phyloP scores from a whole-genome alignment of 2,888 invertebrate species.

The Halictus quadricinctus region DNA sequence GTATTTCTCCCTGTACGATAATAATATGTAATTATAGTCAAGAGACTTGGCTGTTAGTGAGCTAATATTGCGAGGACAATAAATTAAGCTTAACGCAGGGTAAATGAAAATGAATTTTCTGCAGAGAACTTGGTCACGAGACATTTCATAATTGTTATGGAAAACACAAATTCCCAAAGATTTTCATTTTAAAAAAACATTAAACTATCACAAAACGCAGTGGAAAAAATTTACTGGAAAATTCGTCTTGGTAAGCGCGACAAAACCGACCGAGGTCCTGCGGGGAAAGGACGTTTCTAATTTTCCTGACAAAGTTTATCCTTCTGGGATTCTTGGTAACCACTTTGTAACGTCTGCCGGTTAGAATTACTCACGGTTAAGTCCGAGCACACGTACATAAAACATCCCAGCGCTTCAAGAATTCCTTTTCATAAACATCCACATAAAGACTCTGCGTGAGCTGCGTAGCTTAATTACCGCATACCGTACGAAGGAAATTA shows the following conservation, averaged over 20 bases:
- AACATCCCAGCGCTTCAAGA: neutral
- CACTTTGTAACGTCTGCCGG: slow-evolving; percentile 7
- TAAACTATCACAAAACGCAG: neutral
- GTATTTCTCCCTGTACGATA: neutral
- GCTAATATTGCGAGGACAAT: neutral
- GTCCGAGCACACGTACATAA: neutral
- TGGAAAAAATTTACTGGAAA: neutral
- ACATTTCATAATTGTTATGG: neutral
- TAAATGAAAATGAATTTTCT: neutral
- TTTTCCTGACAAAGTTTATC: neutral
- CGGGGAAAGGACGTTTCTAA: neutral
- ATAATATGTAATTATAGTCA: neutral
- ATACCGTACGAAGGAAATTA: neutral
- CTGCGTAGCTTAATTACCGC: neutral
- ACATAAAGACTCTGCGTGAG: neutral
- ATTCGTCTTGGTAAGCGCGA: neutral
- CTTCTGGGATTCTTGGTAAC: neutral
- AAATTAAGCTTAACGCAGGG: neutral
- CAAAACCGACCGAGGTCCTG: neutral
- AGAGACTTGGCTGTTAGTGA: neutral
- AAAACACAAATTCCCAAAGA: neutral
- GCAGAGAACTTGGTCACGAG: neutral
- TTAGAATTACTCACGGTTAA: slow-evolving; percentile 9
- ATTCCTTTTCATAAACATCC: neutral
- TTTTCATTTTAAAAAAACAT: neutral